These are phyloP conservation scores for Athalia rosae DNA, from an alignment of 2,888 invertebrate species.

Conservation along the genomic window DNA sequence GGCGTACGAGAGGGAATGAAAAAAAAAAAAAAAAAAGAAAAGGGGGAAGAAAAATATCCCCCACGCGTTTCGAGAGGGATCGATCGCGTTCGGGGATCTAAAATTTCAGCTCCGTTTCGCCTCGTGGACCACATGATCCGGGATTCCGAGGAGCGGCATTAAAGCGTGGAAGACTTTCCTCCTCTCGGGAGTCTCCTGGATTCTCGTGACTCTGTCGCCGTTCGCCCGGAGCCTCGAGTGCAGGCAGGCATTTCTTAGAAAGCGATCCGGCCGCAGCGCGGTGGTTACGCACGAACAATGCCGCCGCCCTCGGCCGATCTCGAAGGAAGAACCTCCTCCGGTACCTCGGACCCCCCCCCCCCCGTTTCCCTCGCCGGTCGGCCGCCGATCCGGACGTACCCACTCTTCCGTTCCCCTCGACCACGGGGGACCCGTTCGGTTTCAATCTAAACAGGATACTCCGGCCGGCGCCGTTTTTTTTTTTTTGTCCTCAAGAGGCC, in stretches of 20 bases:
- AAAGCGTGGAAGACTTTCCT: slow-evolving; percentile 26
- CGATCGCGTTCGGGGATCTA: too few species aligned
- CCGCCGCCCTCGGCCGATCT: slow-evolving; percentile 49
- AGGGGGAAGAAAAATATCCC: too few species aligned
- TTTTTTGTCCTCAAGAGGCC: too few species aligned
- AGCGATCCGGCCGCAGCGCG: slow-evolving; percentile 60
- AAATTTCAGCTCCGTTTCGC: not conserved
- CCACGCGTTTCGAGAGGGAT: too few species aligned
- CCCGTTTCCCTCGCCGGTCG: not conserved
- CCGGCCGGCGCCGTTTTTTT: too few species aligned
- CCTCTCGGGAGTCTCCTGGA: slow-evolving; percentile 15
- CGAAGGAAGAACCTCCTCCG: slow-evolving; percentile 8
- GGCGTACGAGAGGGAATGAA: too few species aligned
- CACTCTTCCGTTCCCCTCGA: slow-evolving; percentile 37
- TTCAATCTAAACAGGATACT: slow-evolving; percentile 1
- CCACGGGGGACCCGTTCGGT: slow-evolving; percentile 21
- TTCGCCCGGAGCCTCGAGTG: slow-evolving; percentile 24
- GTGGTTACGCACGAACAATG: slow-evolving; percentile 61
- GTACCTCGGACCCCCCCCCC: slow-evolving; percentile 24
- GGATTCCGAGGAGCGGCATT: not conserved
- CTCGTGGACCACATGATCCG: not conserved
- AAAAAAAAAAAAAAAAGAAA: too few species aligned
- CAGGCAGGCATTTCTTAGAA: slow-evolving; percentile 62
- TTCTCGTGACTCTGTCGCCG: slow-evolving; percentile 11
- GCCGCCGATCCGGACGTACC: slow-evolving; percentile 30